Evolutionary conservation across 2,797 vertebrate species (phyloP), one percentile per base, ranked within the genome.

Genomic region (Nyctalus aviator): DNA sequence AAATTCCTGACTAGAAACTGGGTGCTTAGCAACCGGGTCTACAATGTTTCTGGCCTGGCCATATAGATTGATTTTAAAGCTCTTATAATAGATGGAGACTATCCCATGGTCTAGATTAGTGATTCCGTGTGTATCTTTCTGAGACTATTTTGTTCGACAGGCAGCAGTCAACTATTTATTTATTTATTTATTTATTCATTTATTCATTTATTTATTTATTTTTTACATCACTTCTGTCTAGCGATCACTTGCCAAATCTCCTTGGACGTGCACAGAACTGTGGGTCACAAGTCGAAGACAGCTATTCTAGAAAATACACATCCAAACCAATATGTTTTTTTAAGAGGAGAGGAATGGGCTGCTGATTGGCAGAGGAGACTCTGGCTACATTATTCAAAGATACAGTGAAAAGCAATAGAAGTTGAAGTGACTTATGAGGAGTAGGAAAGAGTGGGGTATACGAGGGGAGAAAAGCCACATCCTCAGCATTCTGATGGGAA

Each of bases 1-100:
- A 83, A 66, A 91, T 86, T 96, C 44, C 55, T 62, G 27, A 89
- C 66, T 78, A 75, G 57, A 96, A 95, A 78, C 50, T 90, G 73
- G 30, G 23, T 94, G 77, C 91, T 96, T 96, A 96, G 93, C 86
- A 94, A 94, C 81, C 75, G 66, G 82, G 75, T 94, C 84, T 81
- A 41, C 90, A 94, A 37, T 96, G 69, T 92, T 90, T 84, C 91
- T 96, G 90, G 64, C 73, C 75, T 94, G 91, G 78, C 82, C 91
- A 93, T 68, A 83, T 90, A 76, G 50, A 96, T 97, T 94, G 73
- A 93, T 93, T 96, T 95, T 55, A 53, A 92, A 93, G 53, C 81
- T 94, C 94, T 59, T 32, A 78, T 96, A 96, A 96, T 94, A 96
- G 91, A 77, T 96, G 44, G 79, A 94, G 78, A 93, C 64, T 81